Base-by-base conservation (phyloP, 2,113 vertebrate species). In the Halcyon malimbica region DNA sequence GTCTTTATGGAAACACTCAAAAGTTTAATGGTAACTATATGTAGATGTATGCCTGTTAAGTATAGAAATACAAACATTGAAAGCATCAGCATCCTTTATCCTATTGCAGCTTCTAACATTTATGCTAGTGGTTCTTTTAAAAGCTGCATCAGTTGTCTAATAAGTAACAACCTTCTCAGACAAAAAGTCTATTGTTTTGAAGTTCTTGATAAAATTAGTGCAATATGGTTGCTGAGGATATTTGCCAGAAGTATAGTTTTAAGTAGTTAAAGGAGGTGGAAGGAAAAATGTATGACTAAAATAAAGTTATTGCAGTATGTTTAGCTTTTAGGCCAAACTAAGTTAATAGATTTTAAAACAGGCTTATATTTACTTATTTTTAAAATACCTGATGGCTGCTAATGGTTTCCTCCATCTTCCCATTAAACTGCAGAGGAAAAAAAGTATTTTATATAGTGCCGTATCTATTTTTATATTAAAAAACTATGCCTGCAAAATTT, bases 231-330 rank as follows among this genome's bases (percentile, higher is more conserved):
- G 54, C 28, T 54, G 87, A 83, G n/a, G 44, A 44, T 57, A 65
- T 93, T 87, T 87, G 41, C 19, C 28, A 67, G 44, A 74, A 92
- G 31, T 64, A 53, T 85, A 83, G 24, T 63, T 86, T 83, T 68
- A 64, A 16, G 8, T 87, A 31, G 18, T 57, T 86, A 63, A 20
- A n/a, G 23, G 19, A 74, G 11, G 24, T 54, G n/a, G 56, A 83
- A 84, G 13, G 33, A 71, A 75, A 90, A 95, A 67, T 26, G 3
- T 81, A 29, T 70, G 2, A 42, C 37, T 51, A 74, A 93, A 87
- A 77, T 77, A 17, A 83, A 75, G 9, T 44, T 86, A 60, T 18
- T 87, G 28, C 21, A 87, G 54, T 39, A 15, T 84, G 11, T 78
- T 83, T 77, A 73, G 17, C 6, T 82, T 74, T 79, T 63, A 78